Base-by-base conservation (phyloP, 1,140 invertebrate species). In the Melanaphis sacchari region DNA sequence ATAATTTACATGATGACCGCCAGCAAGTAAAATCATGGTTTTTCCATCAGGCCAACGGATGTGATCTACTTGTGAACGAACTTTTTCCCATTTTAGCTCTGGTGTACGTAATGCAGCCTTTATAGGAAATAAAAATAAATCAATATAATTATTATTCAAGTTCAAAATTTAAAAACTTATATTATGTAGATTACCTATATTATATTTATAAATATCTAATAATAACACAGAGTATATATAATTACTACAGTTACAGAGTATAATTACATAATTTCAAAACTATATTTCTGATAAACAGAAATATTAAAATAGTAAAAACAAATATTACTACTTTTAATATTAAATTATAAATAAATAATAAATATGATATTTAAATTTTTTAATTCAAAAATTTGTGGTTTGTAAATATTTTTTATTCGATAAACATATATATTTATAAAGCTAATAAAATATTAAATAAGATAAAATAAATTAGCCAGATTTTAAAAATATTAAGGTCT, bases 51-150 rank as follows among this genome's bases (percentile, higher is more conserved):
- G 98, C 98, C 98, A 99, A 94, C 99, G 98, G 94, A 99, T 98
- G 95, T 99, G 98, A 95, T 99, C 99, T 81, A 99, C 99, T 96
- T 99, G 98, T 38, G 98, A 99, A 90, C 99, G 96, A 36, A 99
- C 98, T 95, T 99, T 98, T 96, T 99, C 99, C 99, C 99, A 99
- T 90, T 98, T 98, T 94, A 99, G 95, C 94, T 99, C 99, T 0
- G 98, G 98, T 38, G 98, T 99, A 93, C 98, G 96, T 93, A 99
- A 41, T 43, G 89, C 89, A 41, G 89, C 95, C 95, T 98, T 98
- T 95, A 98, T 98, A 97, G 98, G 95, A 94, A 96, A 95, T 94
- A 93, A 93, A 94, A 94, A 87, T 36, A 41, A 9, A 9, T 52
- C 52, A 90, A 21, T n/a, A 84, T 1, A 46, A 6, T n/a, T 21